Evolutionary conservation across 1,140 invertebrate species (phyloP), one percentile per base, ranked within the genome.

Genomic region (Hypsibius dujardini): DNA sequence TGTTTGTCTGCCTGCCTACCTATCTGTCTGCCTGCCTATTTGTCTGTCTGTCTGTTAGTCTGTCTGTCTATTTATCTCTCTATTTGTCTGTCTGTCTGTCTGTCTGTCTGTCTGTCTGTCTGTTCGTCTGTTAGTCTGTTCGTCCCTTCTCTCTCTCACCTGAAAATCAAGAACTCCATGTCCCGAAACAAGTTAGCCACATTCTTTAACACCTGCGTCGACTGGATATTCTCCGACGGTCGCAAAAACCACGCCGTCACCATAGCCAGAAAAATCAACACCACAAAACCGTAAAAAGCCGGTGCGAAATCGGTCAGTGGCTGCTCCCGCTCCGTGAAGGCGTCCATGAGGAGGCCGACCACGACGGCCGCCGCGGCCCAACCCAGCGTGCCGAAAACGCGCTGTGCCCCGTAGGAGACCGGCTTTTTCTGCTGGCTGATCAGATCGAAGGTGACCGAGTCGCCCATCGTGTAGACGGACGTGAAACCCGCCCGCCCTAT

Each of bases 401-500:
- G 12, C 62, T 67, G 62, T 7, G 40, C 42, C 40, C 62, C 62
- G 40, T 67, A 67, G 12, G 62, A 67, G 3, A 67, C 62, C 3
- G 62, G 12, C 45, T 67, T 67, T 42, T 67, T 67, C 62, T 67
- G 62, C 45, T 67, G 62, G 42, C 62, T 42, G 62, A 67, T 67
- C 12, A 71, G 28, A n/a, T 71, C n/a, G 40, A 73, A 46, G 46
- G 70, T 47, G 1, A 73, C 59, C 2, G 72, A 56, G 47, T 73
- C 72, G 47, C 72, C 50, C 2, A 73, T 73, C 14, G 59, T 45
- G 15, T 47, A 56, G 7, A 28, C 67, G 1, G 69, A 46, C n/a
- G 71, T 69, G 42, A 73, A 50, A 47, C 71, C 50, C 15, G 72
- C 50, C 42, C 62, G 67, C 1, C 40, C 46, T 2, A 73, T 15